Conservation (phyloP, 2,797 vertebrate genomes). For the Diglossa cyanea region DNA sequence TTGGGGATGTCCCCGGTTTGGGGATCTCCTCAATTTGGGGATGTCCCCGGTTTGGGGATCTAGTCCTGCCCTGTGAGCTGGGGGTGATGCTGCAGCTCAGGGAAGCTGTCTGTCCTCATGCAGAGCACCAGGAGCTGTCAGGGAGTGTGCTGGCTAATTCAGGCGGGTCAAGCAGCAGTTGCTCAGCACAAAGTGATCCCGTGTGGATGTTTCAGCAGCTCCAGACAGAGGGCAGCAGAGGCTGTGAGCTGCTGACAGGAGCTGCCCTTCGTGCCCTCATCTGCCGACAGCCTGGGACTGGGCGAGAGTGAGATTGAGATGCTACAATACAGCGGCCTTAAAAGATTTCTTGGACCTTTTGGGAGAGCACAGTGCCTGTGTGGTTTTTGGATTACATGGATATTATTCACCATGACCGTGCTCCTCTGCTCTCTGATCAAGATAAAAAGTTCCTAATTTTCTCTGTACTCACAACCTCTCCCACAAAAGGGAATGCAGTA, state of each 20-base stretch:
- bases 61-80: not conserved
- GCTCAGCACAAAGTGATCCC: accelerated
- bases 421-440: not conserved
- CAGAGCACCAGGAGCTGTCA: not conserved
- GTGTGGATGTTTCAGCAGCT: accelerated
- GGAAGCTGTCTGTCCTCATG: not conserved
- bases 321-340: not conserved
- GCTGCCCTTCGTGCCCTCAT: not conserved
- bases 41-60: no score
- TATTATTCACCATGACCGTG: not conserved
- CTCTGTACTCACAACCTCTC: not conserved
- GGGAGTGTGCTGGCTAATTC: not conserved
- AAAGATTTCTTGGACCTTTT: not conserved
- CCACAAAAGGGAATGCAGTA: not conserved
- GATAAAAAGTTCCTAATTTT: not conserved
- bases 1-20: not conserved
- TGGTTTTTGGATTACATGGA: not conserved
- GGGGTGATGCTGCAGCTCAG: not conserved
- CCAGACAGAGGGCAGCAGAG: constrained; percentile 18
- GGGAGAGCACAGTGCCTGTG: accelerated
- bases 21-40: accelerated
- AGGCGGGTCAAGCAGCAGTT: not conserved
- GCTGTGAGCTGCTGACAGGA: not conserved
- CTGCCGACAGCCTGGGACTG: not conserved
- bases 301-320: not conserved